A percentile compares a stretch with the other conserved stretches of the same genome.
These are phyloP conservation scores for Oncorhynchus masou DNA, from an alignment of 2,113 vertebrate genomes.

Conservation along the genomic window DNA sequence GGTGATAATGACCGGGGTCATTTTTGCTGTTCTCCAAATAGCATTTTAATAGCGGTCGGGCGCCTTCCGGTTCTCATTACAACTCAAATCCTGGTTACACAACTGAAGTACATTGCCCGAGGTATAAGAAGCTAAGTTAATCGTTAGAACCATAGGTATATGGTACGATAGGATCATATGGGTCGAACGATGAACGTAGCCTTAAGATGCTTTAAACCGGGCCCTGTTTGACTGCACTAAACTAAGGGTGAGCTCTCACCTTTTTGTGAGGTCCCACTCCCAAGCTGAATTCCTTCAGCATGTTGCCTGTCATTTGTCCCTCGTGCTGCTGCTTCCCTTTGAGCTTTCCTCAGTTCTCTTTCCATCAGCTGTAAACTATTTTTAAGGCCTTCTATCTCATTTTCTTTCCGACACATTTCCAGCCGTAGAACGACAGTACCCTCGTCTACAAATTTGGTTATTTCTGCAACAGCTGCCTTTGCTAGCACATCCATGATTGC, in stretches of 20 bases:
- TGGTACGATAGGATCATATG: too few species aligned
- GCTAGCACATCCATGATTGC: slow-evolving; percentile 67
- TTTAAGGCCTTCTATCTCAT: slow-evolving; percentile 61
- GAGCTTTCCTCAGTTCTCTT: slow-evolving; percentile 8
- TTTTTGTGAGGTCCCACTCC: not conserved
- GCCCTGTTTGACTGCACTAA: too few species aligned
- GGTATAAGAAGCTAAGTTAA: too few species aligned
- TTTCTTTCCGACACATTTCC: slow-evolving; percentile 60
- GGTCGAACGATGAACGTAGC: too few species aligned
- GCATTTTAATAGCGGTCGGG: too few species aligned
- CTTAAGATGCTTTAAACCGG: too few species aligned
- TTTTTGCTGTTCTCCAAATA: too few species aligned
- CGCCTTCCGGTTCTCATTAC: too few species aligned
- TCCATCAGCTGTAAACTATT: slow-evolving; percentile 47
- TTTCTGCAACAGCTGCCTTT: slow-evolving; percentile 66
- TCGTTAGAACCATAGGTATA: too few species aligned
- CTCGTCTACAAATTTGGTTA: slow-evolving; percentile 66
- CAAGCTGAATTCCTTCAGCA: slow-evolving; percentile 10
- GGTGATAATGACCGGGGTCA: too few species aligned
- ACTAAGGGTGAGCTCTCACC: not conserved
- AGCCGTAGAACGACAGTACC: slow-evolving; percentile 51
- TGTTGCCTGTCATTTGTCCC: not conserved
- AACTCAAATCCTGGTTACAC: too few species aligned
- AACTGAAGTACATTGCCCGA: too few species aligned
- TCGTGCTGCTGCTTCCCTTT: not conserved